phyloP scores from a whole-genome alignment of 2,797 vertebrate genomes.

The Periparus ater region DNA sequence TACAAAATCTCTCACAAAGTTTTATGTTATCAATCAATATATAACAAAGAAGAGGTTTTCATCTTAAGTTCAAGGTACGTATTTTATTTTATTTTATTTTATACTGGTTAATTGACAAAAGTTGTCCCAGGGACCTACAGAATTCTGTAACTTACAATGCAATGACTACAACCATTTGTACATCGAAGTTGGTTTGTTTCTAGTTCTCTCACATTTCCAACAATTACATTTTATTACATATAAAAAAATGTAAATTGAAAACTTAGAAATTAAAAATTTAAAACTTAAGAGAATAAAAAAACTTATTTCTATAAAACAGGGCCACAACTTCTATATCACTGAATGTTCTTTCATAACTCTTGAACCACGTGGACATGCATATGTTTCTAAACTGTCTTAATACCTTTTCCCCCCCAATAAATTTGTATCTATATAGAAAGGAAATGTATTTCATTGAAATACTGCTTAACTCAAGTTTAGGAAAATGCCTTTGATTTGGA shows the following conservation, averaged over 20 bases:
- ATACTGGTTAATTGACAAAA: conserved; percentile 33
- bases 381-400: background rate
- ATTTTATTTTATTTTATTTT: conserved; percentile 47
- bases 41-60: conserved; percentile 30
- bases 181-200: background rate
- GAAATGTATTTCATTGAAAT: background rate
- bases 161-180: conserved; percentile 37
- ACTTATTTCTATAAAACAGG: conserved; percentile 36
- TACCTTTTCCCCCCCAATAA: background rate
- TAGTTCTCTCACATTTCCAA: conserved; percentile 28
- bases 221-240: background rate
- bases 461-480: background rate
- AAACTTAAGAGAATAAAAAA: conserved; percentile 57
- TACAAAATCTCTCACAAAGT: conserved; percentile 25
- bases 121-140: conserved; percentile 15
- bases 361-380: background rate
- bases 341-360: background rate
- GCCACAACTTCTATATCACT: background rate
- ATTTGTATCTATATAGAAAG: background rate
- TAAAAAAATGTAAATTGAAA: conserved; percentile 39
- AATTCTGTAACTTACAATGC: conserved; percentile 26
- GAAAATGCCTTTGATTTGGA: conserved; percentile 16
- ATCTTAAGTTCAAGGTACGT: background rate
- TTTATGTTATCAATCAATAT: background rate
- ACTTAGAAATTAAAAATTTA: conserved; percentile 31